Evolutionary conservation across 2,113 vertebrate genomes (phyloP).

Genomic region (Chaetodon auriga): DNA sequence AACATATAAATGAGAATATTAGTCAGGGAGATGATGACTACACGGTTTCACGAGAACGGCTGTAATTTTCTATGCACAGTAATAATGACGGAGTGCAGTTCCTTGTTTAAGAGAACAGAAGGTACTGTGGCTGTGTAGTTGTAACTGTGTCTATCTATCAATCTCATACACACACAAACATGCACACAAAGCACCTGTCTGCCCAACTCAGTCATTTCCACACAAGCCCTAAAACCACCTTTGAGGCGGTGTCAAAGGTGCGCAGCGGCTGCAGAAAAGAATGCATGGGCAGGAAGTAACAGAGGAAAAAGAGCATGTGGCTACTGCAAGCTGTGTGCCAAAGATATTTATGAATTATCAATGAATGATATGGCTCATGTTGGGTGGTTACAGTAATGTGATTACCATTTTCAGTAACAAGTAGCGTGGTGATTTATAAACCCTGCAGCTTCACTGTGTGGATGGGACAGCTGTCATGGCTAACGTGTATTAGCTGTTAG

Average conservation of each 20-base stretch:
- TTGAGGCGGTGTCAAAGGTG: neutral
- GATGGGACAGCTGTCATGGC: too few relatives aligned
- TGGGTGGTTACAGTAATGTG: neutral
- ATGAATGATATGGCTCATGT: neutral
- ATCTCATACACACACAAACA: neutral
- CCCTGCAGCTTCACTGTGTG: too few relatives aligned
- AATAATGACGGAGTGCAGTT: slow-evolving; percentile 45
- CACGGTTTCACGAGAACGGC: slow-evolving; percentile 41
- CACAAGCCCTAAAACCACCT: slow-evolving; percentile 15
- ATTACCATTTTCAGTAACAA: neutral
- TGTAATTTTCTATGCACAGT: slow-evolving; percentile 44
- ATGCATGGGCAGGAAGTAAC: neutral
- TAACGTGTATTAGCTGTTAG: too few relatives aligned
- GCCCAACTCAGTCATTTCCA: neutral
- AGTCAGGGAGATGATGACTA: slow-evolving; percentile 43
- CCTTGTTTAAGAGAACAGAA: slow-evolving; percentile 49
- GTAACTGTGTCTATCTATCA: slow-evolving; percentile 23
- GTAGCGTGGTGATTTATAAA: too few relatives aligned
- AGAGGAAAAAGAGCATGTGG: neutral
- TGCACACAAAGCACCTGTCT: slow-evolving; percentile 19
- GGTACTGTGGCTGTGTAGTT: slow-evolving; percentile 35
- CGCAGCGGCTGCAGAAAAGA: neutral
- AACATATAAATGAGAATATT: slow-evolving; percentile 62
- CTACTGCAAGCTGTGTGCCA: neutral
- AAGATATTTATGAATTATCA: neutral